A percentile compares a stretch with the other conserved stretches of the same genome.
These are phyloP conservation scores for Hermodice carunculata DNA, from an alignment of 2,888 invertebrate species.

Conservation along the genomic window DNA sequence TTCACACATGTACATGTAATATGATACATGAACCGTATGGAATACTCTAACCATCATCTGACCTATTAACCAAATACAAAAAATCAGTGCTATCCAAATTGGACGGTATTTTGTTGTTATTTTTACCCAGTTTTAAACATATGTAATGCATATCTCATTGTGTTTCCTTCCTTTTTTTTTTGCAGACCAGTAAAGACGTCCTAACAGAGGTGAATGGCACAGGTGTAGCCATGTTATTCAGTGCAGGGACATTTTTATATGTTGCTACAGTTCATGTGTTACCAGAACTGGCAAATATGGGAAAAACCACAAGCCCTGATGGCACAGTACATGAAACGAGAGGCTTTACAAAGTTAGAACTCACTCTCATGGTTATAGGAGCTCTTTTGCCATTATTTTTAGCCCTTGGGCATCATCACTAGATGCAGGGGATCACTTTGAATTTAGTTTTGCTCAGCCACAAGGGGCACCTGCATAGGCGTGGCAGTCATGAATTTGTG, in stretches of 20 bases:
- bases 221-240: slow-evolving; percentile 97
- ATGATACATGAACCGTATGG: no score
- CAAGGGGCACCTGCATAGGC: no score
- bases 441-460: no score
- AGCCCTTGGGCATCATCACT: slow-evolving; percentile 84
- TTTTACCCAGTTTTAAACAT: not conserved
- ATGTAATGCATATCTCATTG: no score
- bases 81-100: no score
- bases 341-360: slow-evolving; percentile 81
- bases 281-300: slow-evolving; percentile 81
- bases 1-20: no score
- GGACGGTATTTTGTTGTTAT: not conserved
- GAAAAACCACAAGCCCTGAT: slow-evolving; percentile 53
- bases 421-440: no score
- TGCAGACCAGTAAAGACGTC: slow-evolving; percentile 90
- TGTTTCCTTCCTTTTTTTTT: slow-evolving; percentile 45
- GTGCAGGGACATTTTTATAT: slow-evolving; percentile 98
- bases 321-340: slow-evolving; percentile 62
- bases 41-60: no score
- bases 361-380: slow-evolving; percentile 86
- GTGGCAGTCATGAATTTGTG: no score
- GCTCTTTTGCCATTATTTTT: slow-evolving; percentile 89
- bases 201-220: slow-evolving; percentile 92
- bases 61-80: no score
- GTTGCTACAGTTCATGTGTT: slow-evolving; percentile 99